Base-by-base conservation (phyloP, 1,140 invertebrate species). In the Luehdorfia chinensis region DNA sequence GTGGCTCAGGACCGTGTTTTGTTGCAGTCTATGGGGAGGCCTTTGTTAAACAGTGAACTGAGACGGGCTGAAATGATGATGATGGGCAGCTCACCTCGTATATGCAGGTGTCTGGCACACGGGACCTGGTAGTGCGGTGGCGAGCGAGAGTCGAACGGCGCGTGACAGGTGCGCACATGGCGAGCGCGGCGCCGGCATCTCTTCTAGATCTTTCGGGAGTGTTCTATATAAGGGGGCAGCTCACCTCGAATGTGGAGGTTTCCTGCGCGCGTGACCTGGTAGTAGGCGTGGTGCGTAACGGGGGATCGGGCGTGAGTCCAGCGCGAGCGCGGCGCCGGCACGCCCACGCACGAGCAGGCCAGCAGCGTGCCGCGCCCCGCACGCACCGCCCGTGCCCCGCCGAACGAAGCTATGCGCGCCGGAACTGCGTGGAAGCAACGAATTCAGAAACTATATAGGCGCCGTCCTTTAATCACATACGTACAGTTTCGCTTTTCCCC, bases 321-420 rank as follows among this genome's bases (percentile, higher is more conserved):
- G 18, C 88, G 87, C 25, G 90, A 90, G 55, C 88, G 84, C 8
- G 91, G 91, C 9, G 89, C 86, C 27, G 91, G 91, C 70, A 89
- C 89, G 13, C 91, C 89, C 61, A 91, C 88, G 44, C 90, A 88
- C 27, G 90, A 54, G 78, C 91, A 92, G 6, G 89, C 87, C 18
- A 93, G 74, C 21, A 87, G 80, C 6, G 90, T 84, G 1, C 84
- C 87, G 1, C 84, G 87, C 47, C 91, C 91, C 18, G 88, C 83
- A 15, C 89, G 87, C 59, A 87, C 88, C 28, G 84, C 71, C 3
- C 91, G 64, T 11, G 79, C 36, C 55, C 91, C 89, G 19, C 94
- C 94, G 88, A 90, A 92, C 31, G 89, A 94, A 19, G 89, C 90
- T 23, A 90, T 93, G 80, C 88, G 86, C 2, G 91, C 91, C 41